These are phyloP conservation scores for Oligia strigilis DNA, from an alignment of 2,888 invertebrate genomes.

Conservation along the genomic window DNA sequence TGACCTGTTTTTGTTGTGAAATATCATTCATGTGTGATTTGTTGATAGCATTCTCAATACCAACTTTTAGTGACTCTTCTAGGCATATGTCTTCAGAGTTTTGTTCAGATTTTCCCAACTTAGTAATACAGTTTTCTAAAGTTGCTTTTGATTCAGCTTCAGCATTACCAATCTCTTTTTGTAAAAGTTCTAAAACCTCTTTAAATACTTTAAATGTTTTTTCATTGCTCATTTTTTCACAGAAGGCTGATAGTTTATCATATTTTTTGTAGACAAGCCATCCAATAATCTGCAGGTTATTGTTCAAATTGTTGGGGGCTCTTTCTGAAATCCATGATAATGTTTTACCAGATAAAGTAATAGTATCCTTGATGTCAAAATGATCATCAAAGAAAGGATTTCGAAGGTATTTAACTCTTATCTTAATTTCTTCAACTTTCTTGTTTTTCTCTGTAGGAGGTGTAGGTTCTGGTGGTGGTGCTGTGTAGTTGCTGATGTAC, in stretches of 20 bases:
- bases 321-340: slow-evolving; percentile 91
- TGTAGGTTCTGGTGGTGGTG: slow-evolving; percentile 68
- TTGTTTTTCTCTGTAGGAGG: slow-evolving; percentile 73
- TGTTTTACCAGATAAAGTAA: slow-evolving; percentile 95
- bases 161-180: slow-evolving; percentile 69
- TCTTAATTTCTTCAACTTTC: slow-evolving; percentile 92
- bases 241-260: slow-evolving; percentile 80
- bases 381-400: slow-evolving; percentile 97
- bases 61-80: slow-evolving; percentile 86
- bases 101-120: slow-evolving; percentile 70
- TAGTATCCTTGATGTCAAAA: slow-evolving; percentile 94
- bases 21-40: slow-evolving; percentile 91
- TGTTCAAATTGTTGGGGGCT: slow-evolving; percentile 86
- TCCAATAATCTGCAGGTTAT: slow-evolving; percentile 92
- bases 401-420: slow-evolving; percentile 94
- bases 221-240: slow-evolving; percentile 72
- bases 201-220: slow-evolving; percentile 76
- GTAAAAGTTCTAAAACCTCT: slow-evolving; percentile 79
- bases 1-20: slow-evolving; percentile 89
- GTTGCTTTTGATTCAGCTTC: slow-evolving; percentile 70
- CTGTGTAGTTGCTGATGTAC: slow-evolving; percentile 88
- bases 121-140: slow-evolving; percentile 74
- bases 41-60: slow-evolving; percentile 90
- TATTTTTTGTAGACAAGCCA: slow-evolving; percentile 92
- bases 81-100: slow-evolving; percentile 72